Percentiles rank a stretch among this genome's conserved stretches.
These are phyloP conservation scores for Hippocampus barbouri DNA, from an alignment of 2,113 vertebrate genomes.

Conservation along the genomic window DNA sequence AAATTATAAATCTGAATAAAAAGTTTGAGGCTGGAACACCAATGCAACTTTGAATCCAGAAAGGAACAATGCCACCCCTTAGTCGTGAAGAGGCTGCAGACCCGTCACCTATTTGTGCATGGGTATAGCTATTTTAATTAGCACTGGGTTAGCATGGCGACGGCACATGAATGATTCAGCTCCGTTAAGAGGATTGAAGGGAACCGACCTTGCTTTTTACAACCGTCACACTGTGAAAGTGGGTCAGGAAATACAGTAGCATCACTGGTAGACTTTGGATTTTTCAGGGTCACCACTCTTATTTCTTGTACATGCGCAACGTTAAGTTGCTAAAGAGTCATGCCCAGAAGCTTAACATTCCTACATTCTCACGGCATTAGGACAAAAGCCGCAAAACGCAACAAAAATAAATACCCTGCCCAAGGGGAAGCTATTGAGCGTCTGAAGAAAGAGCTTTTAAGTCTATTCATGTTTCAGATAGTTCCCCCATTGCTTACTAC, in stretches of 20 bases:
- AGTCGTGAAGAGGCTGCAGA: slow-evolving; percentile 29
- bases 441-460: neutral
- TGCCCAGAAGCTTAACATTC: slow-evolving; percentile 1
- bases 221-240: slow-evolving; percentile 39
- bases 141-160: slow-evolving; percentile 13
- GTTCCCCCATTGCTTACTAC: neutral
- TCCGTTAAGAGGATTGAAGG: slow-evolving; percentile 35
- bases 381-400: neutral
- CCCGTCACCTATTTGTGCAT: neutral
- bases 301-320: neutral
- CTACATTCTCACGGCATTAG: neutral
- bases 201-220: slow-evolving; percentile 22
- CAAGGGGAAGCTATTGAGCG: neutral
- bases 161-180: slow-evolving; percentile 55
- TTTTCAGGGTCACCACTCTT: slow-evolving; percentile 23
- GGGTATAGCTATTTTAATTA: slow-evolving; percentile 43
- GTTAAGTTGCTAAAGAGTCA: slow-evolving; percentile 1
- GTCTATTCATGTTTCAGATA: slow-evolving; percentile 8
- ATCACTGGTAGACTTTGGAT: slow-evolving; percentile 8
- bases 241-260: slow-evolving; percentile 40
- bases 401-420: slow-evolving; percentile 1
- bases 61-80: slow-evolving; percentile 6
- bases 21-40: slow-evolving; percentile 13
- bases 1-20: slow-evolving; percentile 6
- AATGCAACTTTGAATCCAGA: no score